A percentile compares a stretch with the other conserved stretches of the same genome.
Evolutionary conservation across 2,113 vertebrate genomes (phyloP).

Genomic region (Heteronetta atricapilla): DNA sequence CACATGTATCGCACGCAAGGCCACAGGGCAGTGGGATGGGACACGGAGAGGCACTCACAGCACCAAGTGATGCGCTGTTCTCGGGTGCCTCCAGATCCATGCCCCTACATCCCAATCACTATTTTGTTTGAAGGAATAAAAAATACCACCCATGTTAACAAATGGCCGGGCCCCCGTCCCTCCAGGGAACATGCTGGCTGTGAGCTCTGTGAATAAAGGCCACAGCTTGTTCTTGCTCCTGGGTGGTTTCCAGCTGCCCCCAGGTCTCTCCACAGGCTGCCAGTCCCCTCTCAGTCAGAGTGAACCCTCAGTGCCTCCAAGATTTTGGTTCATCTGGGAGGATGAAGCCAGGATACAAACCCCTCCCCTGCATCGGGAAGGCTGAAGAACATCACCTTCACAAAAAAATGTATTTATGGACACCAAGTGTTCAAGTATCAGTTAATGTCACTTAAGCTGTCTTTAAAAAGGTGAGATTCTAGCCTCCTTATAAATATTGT

Average conservation of each 20-base stretch:
- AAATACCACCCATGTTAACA: not conserved
- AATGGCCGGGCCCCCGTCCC: not conserved
- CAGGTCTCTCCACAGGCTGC: not conserved
- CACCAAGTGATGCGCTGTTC: not conserved
- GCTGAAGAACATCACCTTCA: not conserved
- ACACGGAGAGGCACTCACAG: not conserved
- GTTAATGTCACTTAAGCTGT: not conserved
- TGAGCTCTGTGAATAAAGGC: not conserved
- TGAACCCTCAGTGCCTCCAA: not conserved
- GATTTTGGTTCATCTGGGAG: not conserved
- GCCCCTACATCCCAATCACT: accelerated
- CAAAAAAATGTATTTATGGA: not conserved
- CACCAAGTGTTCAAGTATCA: not conserved
- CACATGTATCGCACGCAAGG: not conserved
- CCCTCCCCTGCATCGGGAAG: not conserved
- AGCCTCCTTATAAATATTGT: not conserved
- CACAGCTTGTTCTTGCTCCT: not conserved
- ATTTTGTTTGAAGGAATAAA: not conserved
- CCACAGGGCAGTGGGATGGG: not conserved
- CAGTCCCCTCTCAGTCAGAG: accelerated
- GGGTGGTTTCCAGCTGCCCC: accelerated
- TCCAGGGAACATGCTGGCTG: accelerated
- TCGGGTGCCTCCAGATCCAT: not conserved
- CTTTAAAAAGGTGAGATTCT: not conserved
- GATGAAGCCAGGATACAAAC: not conserved